Percentiles rank a stretch among this genome's conserved stretches.
Conservation (phyloP, 2,113 vertebrate species). For the Gymnobelideus leadbeateri region DNA sequence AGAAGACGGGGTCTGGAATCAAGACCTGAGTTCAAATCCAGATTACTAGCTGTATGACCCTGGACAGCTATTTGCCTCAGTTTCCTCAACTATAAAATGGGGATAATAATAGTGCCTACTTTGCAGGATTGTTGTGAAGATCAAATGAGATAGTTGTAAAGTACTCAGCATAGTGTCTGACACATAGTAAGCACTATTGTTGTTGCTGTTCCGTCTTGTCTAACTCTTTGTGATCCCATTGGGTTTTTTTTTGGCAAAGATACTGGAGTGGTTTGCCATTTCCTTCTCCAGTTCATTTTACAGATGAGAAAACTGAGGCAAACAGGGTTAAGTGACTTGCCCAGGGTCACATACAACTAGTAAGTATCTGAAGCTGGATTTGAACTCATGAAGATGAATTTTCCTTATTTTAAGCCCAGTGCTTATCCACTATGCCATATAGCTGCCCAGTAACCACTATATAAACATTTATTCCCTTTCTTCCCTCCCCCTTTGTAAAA, state of each 20-base stretch:
- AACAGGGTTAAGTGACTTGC: no score
- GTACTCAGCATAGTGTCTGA: not conserved
- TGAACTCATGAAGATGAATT: no score
- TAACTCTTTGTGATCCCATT: no score
- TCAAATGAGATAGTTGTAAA: not conserved
- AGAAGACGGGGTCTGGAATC: not conserved
- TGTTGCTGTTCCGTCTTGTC: no score
- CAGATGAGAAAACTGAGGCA: no score
- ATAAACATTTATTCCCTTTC: not conserved
- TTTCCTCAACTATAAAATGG: not conserved
- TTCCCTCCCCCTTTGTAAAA: not conserved
- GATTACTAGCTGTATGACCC: not conserved
- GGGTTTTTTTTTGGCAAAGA: no score
- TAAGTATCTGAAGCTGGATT: no score
- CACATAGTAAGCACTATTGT: not conserved
- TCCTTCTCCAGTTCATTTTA: no score
- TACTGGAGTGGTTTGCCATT: no score
- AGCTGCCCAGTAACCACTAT: not conserved
- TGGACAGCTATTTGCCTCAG: not conserved
- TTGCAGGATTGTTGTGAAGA: not conserved
- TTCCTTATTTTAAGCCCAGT: not conserved
- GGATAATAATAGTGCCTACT: not conserved
- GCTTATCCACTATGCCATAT: no score
- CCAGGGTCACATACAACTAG: no score
- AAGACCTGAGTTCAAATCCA: not conserved